Evolutionary conservation across 2,888 invertebrate genomes (phyloP), one percentile per base, ranked within the genome.

Genomic region (Salpingus planirostris): DNA sequence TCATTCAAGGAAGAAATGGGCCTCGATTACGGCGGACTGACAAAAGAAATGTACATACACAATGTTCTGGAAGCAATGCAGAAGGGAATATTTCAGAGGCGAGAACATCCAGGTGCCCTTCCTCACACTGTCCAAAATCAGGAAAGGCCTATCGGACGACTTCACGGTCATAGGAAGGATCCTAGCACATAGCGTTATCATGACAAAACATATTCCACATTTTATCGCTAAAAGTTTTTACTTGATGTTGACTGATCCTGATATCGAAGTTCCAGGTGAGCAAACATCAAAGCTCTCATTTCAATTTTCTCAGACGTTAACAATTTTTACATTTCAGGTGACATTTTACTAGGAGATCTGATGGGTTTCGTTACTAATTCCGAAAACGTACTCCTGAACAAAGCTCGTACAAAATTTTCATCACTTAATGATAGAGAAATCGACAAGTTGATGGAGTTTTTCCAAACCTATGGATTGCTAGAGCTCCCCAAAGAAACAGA

Each of bases 381-480:
- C 14, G 27, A 27, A 13, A 4, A 15, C 13, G n/a, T 12, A n/a
- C n/a, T 27, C 3, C 5, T 27, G 13, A 27, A 27, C 8, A 27
- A 27, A 13, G 27, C 27, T 7, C n/a, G n/a, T n/a, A n/a, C n/a
- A n/a, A n/a, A n/a, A n/a, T n/a, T n/a, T n/a, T n/a, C n/a, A n/a
- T n/a, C n/a, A n/a, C n/a, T n/a, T n/a, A 27, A 13, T n/a, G 13
- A 4, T n/a, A 8, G n/a, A 13, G 27, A 27, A 27, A 27, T 14
- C 7, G 27, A 27, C 7, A 14, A n/a, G n/a, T 13, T 27, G n/a
- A 2, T 27, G 8, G 27, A 27, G 6, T 27, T 27, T 13, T 27
- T 27, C 15, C 27, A 27, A 27, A 27, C 13, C n/a, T 27, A 27
- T 15, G 27, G 27, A 13, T 14, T 27, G 12, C 11, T 27, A 11